phyloP scores from a whole-genome alignment of 2,797 vertebrate genomes.

The Liparis tanakae region DNA sequence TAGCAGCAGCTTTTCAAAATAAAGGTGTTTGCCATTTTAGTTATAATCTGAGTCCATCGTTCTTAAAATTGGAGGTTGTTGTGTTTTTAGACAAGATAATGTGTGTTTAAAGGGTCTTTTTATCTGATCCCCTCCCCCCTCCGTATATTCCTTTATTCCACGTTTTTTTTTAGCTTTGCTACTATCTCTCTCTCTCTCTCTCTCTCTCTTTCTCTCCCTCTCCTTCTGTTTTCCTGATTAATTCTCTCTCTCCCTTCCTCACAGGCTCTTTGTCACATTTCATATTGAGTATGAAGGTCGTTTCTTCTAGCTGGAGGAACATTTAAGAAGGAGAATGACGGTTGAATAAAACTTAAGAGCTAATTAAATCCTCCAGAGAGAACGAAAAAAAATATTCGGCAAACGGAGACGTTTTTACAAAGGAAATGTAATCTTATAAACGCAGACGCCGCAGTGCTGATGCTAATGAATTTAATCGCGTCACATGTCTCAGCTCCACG shows the following conservation, averaged over 20 bases:
- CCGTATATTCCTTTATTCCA: background rate
- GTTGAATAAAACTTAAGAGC: background rate
- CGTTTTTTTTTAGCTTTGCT: background rate
- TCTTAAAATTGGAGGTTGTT: background rate
- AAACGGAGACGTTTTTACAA: background rate
- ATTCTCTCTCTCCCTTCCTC: background rate
- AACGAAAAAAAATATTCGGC: background rate
- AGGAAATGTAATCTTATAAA: background rate
- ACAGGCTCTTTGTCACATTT: background rate
- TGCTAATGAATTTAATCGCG: background rate
- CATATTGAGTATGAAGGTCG: background rate
- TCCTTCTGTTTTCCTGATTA: background rate
- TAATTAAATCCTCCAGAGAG: background rate
- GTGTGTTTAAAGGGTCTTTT: background rate
- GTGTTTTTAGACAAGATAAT: too few relatives aligned
- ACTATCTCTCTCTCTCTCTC: background rate
- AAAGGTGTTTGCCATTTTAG: too few relatives aligned
- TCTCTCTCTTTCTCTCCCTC: background rate
- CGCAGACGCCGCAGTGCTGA: background rate
- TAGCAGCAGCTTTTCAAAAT: background rate
- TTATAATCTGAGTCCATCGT: background rate
- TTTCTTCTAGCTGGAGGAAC: background rate
- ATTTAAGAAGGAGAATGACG: background rate
- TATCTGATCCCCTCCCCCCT: background rate
- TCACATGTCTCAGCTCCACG: background rate